Evolutionary conservation across 1,140 invertebrate genomes (phyloP), one percentile per base, ranked within the genome.

Genomic region (Pogonomyrmex barbatus): DNA sequence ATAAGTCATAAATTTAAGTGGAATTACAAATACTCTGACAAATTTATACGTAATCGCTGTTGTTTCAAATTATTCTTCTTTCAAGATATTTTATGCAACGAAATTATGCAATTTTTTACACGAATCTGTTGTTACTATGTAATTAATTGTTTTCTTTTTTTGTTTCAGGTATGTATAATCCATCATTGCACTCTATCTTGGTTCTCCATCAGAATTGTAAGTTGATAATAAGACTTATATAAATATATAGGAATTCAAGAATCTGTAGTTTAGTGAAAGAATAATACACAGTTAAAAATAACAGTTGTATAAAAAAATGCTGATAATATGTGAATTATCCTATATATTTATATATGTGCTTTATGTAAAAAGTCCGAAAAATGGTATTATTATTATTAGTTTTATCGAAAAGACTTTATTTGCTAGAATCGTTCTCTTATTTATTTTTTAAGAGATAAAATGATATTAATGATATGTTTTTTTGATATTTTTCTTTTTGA

Each of bases 81-180:
- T 30, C 24, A 9, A 36, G 68, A 4, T 39, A 65, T 42, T 50
- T 70, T 10, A 9, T 45, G 24, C 39, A 78, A 65, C 12, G 12
- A 30, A 24, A 39, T 36, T 17, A n/a, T 1, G 8, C 24, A 45
- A 45, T 54, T 81, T 30, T 81, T 81, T 30, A 17, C 42, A 24
- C 9, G 9, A 0, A 54, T 54, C 42, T 47, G 5, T 45, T 68
- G 24, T 24, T 24, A 24, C 24, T 24, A 77, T 50, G 12, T 14
- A 4, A 52, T 70, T 17, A 0, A 24, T 24, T 24, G 0, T 17
- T 50, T 33, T 14, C 1, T 30, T 50, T 86, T 56, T 86, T 17
- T 91, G 90, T 91, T 91, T 86, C 91, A 92, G 91, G 91, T 92
- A 92, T 70, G 91, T 92, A 89, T 33, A 42, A 79, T 0, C 4